These are phyloP conservation scores for Thereva unica DNA, from an alignment of 2,888 invertebrate species.

Conservation along the genomic window DNA sequence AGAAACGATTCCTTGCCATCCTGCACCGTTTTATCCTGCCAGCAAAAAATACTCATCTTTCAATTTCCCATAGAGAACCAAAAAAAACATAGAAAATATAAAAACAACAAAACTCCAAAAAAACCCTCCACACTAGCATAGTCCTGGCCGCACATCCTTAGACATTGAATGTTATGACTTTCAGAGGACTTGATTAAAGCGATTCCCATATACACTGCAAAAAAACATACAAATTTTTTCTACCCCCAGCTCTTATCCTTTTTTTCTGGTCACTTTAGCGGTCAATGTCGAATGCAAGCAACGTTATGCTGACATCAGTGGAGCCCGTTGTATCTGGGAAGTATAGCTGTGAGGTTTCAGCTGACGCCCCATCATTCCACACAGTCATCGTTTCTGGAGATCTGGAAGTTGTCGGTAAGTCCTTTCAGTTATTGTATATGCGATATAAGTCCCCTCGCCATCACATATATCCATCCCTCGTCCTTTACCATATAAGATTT, in stretches of 20 bases:
- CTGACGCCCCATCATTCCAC: constrained; percentile 42
- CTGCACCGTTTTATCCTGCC: constrained; percentile 1
- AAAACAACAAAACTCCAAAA: too few relatives aligned
- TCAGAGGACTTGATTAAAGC: constrained; percentile 33
- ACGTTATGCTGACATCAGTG: constrained; percentile 40
- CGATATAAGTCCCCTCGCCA: neutral
- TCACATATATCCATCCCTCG: too few relatives aligned
- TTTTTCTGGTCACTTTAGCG: constrained; percentile 37
- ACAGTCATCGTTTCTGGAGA: constrained; percentile 41
- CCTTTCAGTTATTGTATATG: neutral
- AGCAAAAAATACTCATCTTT: constrained; percentile 23
- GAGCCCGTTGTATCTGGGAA: constrained; percentile 40
- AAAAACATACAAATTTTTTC: neutral
- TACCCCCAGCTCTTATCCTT: neutral
- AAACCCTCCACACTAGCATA: too few relatives aligned
- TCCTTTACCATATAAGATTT: too few relatives aligned
- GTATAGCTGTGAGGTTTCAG: constrained; percentile 43
- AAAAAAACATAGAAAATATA: neutral
- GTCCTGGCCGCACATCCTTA: neutral
- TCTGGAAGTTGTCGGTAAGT: constrained; percentile 43
- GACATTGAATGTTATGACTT: constrained; percentile 25
- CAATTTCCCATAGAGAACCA: constrained; percentile 22
- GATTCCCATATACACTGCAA: constrained; percentile 10
- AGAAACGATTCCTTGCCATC: neutral
- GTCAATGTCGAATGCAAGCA: constrained; percentile 42